A percentile compares a stretch with the other conserved stretches of the same genome.
Conservation (phyloP, 2,888 invertebrate species). For the Beris chalybata region DNA sequence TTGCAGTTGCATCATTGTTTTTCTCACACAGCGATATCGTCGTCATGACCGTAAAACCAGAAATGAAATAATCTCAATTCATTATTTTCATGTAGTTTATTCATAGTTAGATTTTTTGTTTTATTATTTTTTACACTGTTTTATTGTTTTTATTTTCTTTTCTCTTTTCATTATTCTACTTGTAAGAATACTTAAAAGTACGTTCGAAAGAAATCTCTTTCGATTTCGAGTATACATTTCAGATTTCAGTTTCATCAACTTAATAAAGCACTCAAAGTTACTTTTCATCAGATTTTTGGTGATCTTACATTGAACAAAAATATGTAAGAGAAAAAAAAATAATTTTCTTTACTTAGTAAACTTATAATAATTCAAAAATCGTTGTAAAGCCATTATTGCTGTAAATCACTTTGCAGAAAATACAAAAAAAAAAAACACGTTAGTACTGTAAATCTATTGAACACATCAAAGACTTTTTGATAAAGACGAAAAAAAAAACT, state of each 20-base stretch:
- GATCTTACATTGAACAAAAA: no score
- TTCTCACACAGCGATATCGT: no score
- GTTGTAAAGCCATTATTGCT: slow-evolving; percentile 29
- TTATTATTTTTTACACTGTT: slow-evolving; percentile 24
- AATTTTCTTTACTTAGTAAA: neutral
- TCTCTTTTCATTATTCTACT: slow-evolving; percentile 13
- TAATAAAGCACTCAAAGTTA: slow-evolving; percentile 25
- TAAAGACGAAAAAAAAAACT: neutral
- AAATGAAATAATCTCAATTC: neutral
- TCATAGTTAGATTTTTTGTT: slow-evolving; percentile 11
- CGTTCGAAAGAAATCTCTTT: slow-evolving; percentile 3
- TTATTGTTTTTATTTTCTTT: slow-evolving; percentile 2
- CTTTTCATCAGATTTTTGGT: neutral
- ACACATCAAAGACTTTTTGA: slow-evolving; percentile 9
- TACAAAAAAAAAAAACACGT: neutral
- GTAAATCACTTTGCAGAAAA: slow-evolving; percentile 15
- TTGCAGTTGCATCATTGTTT: no score
- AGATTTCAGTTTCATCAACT: slow-evolving; percentile 6
- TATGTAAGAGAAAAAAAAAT: no score
- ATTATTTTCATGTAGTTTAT: slow-evolving; percentile 5
- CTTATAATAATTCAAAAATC: slow-evolving; percentile 10
- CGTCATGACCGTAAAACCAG: no score
- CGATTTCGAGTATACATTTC: slow-evolving; percentile 28
- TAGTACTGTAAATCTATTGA: slow-evolving; percentile 20
- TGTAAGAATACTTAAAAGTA: slow-evolving; percentile 26